A percentile compares a stretch with the other conserved stretches of the same genome.
These are phyloP conservation scores for Lasioglossum zephyrum DNA, from an alignment of 2,888 invertebrate genomes.

Conservation along the genomic window DNA sequence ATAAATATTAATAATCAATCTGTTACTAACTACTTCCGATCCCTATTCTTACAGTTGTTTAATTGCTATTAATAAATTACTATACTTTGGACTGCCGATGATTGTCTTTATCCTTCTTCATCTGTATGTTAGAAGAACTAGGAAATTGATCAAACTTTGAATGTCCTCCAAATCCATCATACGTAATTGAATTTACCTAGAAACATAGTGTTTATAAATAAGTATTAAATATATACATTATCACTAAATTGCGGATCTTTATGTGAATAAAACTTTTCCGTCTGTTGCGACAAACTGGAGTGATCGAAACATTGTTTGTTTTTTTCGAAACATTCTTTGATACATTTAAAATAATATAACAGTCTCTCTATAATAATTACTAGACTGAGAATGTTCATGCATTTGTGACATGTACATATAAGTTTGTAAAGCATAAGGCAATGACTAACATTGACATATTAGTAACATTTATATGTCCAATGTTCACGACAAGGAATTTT, in stretches of 20 bases:
- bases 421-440: no score
- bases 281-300: no score
- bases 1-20: background rate
- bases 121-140: slow-evolving; percentile 15
- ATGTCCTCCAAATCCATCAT: slow-evolving; percentile 73
- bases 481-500: no score
- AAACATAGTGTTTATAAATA: slow-evolving; percentile 22
- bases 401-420: no score
- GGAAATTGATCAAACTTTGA: slow-evolving; percentile 71
- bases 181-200: slow-evolving; percentile 55
- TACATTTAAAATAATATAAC: no score
- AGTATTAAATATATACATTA: background rate
- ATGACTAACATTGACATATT: no score
- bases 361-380: no score
- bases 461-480: no score
- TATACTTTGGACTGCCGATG: slow-evolving; percentile 24
- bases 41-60: slow-evolving; percentile 23
- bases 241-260: background rate
- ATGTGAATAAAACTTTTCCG: background rate
- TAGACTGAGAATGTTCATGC: no score
- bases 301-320: no score
- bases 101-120: slow-evolving; percentile 38
- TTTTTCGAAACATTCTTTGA: no score
- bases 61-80: slow-evolving; percentile 36
- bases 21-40: slow-evolving; percentile 43